Conservation (phyloP, 2,797 vertebrate genomes). For the Liasis olivaceus region DNA sequence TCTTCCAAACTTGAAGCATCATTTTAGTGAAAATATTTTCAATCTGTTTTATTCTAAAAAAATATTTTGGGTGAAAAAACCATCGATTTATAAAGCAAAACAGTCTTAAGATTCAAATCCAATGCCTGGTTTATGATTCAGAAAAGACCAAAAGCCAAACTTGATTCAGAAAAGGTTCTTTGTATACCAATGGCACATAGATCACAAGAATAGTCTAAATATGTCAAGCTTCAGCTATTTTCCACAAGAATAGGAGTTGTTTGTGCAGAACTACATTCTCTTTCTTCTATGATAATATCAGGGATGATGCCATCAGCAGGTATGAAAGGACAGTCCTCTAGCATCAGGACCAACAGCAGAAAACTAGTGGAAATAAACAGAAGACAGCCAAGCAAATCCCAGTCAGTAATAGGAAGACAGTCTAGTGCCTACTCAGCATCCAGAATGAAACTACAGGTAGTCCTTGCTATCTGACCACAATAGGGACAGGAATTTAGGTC, state of each 20-base stretch:
- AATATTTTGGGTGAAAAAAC: too few species aligned
- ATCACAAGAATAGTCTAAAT: background rate
- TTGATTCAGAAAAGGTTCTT: background rate
- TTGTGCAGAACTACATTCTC: background rate
- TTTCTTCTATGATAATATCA: background rate
- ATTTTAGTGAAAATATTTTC: too few species aligned
- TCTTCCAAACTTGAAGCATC: too few species aligned
- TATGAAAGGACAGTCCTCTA: background rate
- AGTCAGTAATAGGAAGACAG: background rate
- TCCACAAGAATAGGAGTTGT: background rate
- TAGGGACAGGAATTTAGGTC: too few species aligned
- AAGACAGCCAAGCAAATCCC: background rate
- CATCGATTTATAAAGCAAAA: background rate
- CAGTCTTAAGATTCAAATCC: background rate
- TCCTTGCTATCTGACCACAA: too few species aligned
- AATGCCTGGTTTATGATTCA: background rate
- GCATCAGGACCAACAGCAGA: too few species aligned
- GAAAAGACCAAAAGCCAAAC: background rate
- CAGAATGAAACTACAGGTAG: background rate
- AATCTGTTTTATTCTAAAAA: too few species aligned
- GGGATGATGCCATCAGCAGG: background rate
- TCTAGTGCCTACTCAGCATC: background rate
- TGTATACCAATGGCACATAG: background rate
- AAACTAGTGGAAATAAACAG: background rate
- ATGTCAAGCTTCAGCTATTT: background rate